Evolutionary conservation across 1,140 invertebrate genomes (phyloP), one percentile per base, ranked within the genome.

Genomic region (Zaprionus inermis): DNA sequence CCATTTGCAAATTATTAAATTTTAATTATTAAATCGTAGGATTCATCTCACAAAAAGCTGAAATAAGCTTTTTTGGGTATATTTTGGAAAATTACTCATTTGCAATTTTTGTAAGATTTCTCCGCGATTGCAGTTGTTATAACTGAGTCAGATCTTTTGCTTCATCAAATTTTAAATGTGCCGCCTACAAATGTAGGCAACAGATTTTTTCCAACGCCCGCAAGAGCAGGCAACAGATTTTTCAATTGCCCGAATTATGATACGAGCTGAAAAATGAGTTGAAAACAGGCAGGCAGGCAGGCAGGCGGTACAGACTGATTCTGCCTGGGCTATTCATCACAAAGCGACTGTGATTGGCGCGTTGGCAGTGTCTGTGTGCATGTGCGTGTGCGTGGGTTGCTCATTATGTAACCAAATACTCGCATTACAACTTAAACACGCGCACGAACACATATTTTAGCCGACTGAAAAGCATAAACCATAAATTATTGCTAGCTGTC

Each of bases 1-100:
- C 72, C 76, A 88, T 82, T 82, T 70, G 72, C 20, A 57, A 81
- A 76, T 72, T 65, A 69, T 56, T 52, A 36, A 61, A 69, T 56
- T 66, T 72, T 66, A 75, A 66, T 44, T 56, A 22, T 20, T 58
- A 65, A 52, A 69, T 77, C 69, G 72, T 80, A 49, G 12, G 44
- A 49, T 18, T 6, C 41, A 10, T 7, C 16, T 7, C 9, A 5
- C 38, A 44, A 44, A 38, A 2, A 1, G 34, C 0, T 16, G n/a
- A 0, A 4, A 22, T 5, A 49, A 49, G 44, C 14, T 14, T 38
- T 49, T 20, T 49, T 11, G 6, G 38, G n/a, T 0, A 18, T 16
- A 9, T 44, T 7, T 16, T 44, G 38, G 7, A 44, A 44, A 18
- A 16, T 44, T 44, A 9, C 0, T 18, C 0, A 16, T 16, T 16